A percentile compares a stretch with the other conserved stretches of the same genome.
Evolutionary conservation across 2,888 invertebrate genomes (phyloP).

Genomic region (Branchipolynoe longqiensis): DNA sequence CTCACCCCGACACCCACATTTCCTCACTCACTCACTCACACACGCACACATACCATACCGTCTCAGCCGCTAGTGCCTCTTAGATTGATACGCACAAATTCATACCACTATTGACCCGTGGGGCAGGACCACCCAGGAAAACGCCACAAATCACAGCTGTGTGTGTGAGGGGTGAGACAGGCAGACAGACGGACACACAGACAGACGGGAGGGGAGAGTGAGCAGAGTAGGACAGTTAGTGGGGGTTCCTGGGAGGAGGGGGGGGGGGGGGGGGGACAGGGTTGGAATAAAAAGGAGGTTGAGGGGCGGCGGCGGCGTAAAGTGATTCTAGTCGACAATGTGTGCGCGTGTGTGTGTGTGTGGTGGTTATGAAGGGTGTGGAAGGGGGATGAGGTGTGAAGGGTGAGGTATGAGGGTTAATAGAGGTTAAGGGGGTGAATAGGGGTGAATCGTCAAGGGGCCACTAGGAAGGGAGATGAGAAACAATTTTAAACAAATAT

Average conservation of each 20-base stretch:
- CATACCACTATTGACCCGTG: constrained; percentile 47
- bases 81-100: constrained; percentile 54
- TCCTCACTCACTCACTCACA: no score
- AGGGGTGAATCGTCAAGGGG: constrained; percentile 9
- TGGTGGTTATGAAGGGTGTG: constrained; percentile 21
- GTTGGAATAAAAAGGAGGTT: not conserved
- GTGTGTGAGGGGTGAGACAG: not conserved
- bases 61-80: constrained; percentile 5
- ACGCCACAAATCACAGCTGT: constrained; percentile 26
- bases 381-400: not conserved
- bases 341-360: not conserved
- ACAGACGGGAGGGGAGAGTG: not conserved
- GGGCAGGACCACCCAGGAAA: constrained; percentile 45
- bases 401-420: no score
- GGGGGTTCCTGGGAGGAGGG: not conserved
- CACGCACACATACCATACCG: no score
- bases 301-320: no score
- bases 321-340: constrained; percentile 25
- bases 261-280: not conserved
- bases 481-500: no score
- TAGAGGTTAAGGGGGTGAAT: not conserved
- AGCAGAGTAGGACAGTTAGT: not conserved
- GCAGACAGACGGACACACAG: not conserved
- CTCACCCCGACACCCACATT: no score
- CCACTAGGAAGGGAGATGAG: no score